Evolutionary conservation across 2,888 invertebrate genomes (phyloP), one percentile per base, ranked within the genome.

Genomic region (Ariolimax columbianus): DNA sequence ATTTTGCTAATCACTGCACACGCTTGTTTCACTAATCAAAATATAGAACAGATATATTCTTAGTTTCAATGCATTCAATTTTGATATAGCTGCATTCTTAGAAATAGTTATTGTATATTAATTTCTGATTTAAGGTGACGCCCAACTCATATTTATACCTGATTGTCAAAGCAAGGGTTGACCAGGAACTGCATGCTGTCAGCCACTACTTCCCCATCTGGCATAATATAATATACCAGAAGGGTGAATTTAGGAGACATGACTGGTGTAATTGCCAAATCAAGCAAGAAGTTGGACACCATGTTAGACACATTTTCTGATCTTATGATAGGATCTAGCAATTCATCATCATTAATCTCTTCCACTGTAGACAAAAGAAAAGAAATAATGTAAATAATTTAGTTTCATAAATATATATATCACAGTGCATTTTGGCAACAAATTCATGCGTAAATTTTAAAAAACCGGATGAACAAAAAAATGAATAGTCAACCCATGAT

Each of bases 131-230:
- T n/a, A 23, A n/a, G 23, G 7, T 55, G 3, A 55, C 23, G 23
- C 55, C 23, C n/a, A 7, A n/a, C 23, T 23, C 11, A 9, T 55
- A 55, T n/a, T 33, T 19, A 4, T 90, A 96, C 96, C 95, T 95
- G 95, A 91, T 96, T 95, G 23, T 93, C 94, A 90, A 96, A 95
- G 91, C 96, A 96, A 55, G 95, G 95, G 9, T 95, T 94, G 89
- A 96, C 95, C 33, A 95, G 94, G 84, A 96, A 95, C 90, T 95
- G 94, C 86, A 95, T 95, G 88, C 94, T 95, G 7, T 95, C 95
- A 70, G 96, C 95, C 19, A 96, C 94, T 1, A 95, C 93, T 89
- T 96, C 95, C 0, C 95, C 95, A 68, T 95, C 95, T 36, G 95
- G 91, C 47, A 94, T 93, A 84, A 95, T 94, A 91, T 96, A 96